Evolutionary conservation across 2,797 vertebrate genomes (phyloP).

Genomic region (Microctenopoma stevenorrisi): DNA sequence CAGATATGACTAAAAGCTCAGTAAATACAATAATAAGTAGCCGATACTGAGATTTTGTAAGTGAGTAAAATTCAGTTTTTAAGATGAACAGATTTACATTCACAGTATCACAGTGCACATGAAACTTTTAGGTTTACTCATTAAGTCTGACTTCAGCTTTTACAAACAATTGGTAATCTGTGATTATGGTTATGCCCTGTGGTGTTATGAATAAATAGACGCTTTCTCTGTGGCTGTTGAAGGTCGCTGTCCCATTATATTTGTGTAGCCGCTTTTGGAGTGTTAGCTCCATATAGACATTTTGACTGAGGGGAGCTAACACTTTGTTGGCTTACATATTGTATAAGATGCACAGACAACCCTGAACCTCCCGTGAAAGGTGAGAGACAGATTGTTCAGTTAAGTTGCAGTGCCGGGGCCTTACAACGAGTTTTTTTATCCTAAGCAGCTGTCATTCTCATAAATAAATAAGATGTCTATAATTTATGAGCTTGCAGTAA

Average conservation of each 20-base stretch:
- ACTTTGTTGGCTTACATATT: constrained; percentile 52
- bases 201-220: constrained; percentile 50
- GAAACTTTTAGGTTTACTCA: constrained; percentile 24
- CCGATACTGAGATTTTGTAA: neutral
- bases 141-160: constrained; percentile 43
- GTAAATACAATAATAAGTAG: neutral
- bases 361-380: constrained; percentile 31
- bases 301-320: constrained; percentile 41
- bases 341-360: constrained; percentile 27
- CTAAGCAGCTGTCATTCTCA: constrained; percentile 16
- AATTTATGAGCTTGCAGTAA: constrained; percentile 8
- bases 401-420: neutral
- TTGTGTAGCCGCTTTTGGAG: constrained; percentile 40
- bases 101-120: neutral
- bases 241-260: constrained; percentile 54
- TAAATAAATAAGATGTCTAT: constrained; percentile 1
- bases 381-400: constrained; percentile 34
- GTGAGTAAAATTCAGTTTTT: constrained; percentile 2
- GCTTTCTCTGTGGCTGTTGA: constrained; percentile 44
- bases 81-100: constrained; percentile 13
- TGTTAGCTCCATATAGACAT: constrained; percentile 29
- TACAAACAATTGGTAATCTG: constrained; percentile 54
- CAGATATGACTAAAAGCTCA: neutral
- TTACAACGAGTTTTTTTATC: constrained; percentile 3
- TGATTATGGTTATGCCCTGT: constrained; percentile 45